These are phyloP conservation scores for Mythimna lalbum DNA, from an alignment of 2,888 invertebrate species.

Conservation along the genomic window DNA sequence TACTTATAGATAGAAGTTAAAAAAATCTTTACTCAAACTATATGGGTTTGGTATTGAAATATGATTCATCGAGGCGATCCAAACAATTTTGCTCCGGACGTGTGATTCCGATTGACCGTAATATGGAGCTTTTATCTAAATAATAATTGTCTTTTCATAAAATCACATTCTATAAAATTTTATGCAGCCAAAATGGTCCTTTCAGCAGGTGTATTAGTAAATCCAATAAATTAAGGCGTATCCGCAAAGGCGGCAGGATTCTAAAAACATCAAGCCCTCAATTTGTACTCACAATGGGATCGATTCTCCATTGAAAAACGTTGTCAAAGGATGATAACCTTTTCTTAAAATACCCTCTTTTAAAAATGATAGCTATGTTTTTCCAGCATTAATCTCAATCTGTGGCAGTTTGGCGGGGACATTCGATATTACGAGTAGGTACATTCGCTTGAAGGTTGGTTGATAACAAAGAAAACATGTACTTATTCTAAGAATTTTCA, in stretches of 20 bases:
- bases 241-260: background rate
- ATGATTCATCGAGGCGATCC: background rate
- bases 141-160: no score
- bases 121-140: background rate
- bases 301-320: background rate
- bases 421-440: conserved; percentile 19
- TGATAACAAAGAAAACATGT: background rate
- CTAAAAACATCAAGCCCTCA: background rate
- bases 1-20: no score
- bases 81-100: conserved; percentile 2
- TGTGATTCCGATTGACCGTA: conserved; percentile 15
- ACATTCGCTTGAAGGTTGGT: conserved; percentile 12
- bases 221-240: no score
- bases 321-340: background rate
- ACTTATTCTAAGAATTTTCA: conserved; percentile 3
- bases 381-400: conserved; percentile 4
- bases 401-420: background rate
- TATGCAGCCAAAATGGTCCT: background rate
- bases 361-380: background rate
- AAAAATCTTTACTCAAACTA: no score
- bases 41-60: background rate
- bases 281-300: conserved; percentile 5
- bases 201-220: no score
- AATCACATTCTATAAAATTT: background rate
- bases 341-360: background rate